Evolutionary conservation across 2,797 vertebrate genomes (phyloP), one percentile per base, ranked within the genome.

Genomic region (Pipistrellus nathusii): DNA sequence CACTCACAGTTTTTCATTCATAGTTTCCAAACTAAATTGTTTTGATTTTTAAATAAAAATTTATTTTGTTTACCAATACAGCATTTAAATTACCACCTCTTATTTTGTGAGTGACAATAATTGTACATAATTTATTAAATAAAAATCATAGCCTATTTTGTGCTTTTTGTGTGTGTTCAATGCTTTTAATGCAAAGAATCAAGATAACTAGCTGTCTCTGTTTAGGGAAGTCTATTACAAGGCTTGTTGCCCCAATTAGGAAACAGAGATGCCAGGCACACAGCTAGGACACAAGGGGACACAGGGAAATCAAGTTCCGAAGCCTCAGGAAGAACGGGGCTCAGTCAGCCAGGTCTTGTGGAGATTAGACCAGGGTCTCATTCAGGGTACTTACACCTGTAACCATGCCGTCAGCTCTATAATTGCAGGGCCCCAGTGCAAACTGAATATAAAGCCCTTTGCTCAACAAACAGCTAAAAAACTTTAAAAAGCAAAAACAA

Each of bases 11-110:
- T 69, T 82, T 76, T 88, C 48, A 68, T n/a, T 15, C 46, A 83
- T 30, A 35, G 3, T 38, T 93, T 93, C 59, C 62, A 93, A 93
- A 38, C 48, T 76, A 84, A 76, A 76, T 83, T 14, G 48, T 69
- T 81, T 92, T 81, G 44, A 72, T 35, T 84, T 84, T 84, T 57
- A 91, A 76, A 68, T 41, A 53, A 81, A 90, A 81, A 90, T 25
- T 5, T 10, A 6, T 80, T 80, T 64, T 55, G 35, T 38, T 48
- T 30, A 55, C 32, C 81, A 91, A 44, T 66, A n/a, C 15, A 91
- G 69, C 51, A 59, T 41, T 80, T 71, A 80, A 38, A 23, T 78
- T 59, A 86, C 25, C 14, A 27, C 51, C 64, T 51, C 27, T 86
- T 92, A 72, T 71, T 86, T 72, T 86, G 64, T 48, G 41, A 80